Percentiles rank a stretch among this genome's conserved stretches.
Conservation (phyloP, 2,797 vertebrate species). For the Hydrocynus forskahlii region DNA sequence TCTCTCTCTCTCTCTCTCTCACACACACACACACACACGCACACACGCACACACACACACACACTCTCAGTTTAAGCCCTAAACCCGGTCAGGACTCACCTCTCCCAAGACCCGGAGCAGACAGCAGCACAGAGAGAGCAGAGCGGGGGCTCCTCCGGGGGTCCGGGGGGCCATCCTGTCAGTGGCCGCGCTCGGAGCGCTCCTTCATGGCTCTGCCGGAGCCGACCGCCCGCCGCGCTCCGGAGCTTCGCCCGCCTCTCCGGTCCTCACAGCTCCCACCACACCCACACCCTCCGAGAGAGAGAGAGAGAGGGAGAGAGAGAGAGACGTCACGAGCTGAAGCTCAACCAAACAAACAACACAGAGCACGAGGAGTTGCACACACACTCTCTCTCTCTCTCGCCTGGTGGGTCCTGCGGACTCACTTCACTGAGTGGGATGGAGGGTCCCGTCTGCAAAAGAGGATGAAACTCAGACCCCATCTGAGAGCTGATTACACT, state of each 20-base stretch:
- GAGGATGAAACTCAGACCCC: no score
- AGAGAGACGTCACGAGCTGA: constrained; percentile 36
- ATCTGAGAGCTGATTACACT: no score
- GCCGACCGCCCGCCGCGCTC: neutral
- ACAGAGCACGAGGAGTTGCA: neutral
- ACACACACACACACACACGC: no score
- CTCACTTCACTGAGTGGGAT: neutral
- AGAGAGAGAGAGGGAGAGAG: constrained; percentile 40
- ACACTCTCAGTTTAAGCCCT: no score
- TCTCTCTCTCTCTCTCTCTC: no score
- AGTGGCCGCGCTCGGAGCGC: constrained; percentile 36
- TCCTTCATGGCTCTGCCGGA: constrained; percentile 41
- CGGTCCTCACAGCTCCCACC: neutral
- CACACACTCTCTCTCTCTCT: no score
- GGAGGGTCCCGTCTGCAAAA: no score
- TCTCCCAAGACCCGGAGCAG: constrained; percentile 44
- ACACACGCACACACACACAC: no score
- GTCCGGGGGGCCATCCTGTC: constrained; percentile 62
- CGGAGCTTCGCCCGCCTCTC: neutral
- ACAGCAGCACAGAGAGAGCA: constrained; percentile 33
- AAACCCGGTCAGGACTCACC: constrained; percentile 50
- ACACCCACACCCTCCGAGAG: neutral
- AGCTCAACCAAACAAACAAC: neutral
- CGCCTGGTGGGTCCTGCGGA: no score
- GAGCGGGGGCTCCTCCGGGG: constrained; percentile 27